Evolutionary conservation across 1,140 invertebrate genomes (phyloP), one percentile per base, ranked within the genome.

Genomic region (Dufourea novaeangliae): DNA sequence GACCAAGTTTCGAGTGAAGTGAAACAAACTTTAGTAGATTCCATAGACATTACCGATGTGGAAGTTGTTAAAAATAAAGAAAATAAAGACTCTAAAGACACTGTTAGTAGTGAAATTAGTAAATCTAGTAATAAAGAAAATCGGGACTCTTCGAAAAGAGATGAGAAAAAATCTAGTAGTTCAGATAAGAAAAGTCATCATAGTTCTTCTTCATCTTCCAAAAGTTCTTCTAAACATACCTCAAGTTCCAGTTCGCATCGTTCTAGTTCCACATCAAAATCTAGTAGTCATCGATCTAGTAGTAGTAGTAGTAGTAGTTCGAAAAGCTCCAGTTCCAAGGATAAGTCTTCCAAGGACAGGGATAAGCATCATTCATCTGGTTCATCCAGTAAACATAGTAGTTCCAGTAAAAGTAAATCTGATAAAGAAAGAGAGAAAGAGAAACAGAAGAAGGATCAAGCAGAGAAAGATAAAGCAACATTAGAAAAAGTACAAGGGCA

Each of bases 401-500:
- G 88, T 66, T 80, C 78, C 52, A 86, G 59, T 59, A 90, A 86
- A 57, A 86, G 50, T 72, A 91, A 91, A 81, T 87, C 89, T 56
- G 88, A 89, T 64, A 93, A 92, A 79, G 92, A 93, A 64, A 93
- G 89, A 78, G 91, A 93, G 25, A 92, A 92, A 54, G 90, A 92
- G 25, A 93, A 93, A 52, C 72, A 86, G 63, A 90, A 85, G 83
- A 93, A 93, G 80, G 93, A 92, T 88, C 94, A 94, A 82, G 92
- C 93, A 1, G 94, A 96, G 68, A 95, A 95, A 82, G 95, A 95
- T 85, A 96, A 95, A 87, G 95, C 95, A 37, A 94, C 93, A 22
- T 88, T 95, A 39, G 94, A 94, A 29, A 96, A 96, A 89, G 86
- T 95, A 8, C 94, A 95, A 88, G 93, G 94, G 14, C 94, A 94